Evolutionary conservation across 2,113 vertebrate genomes (phyloP), one percentile per base, ranked within the genome.

Genomic region (Charadrius vociferus): DNA sequence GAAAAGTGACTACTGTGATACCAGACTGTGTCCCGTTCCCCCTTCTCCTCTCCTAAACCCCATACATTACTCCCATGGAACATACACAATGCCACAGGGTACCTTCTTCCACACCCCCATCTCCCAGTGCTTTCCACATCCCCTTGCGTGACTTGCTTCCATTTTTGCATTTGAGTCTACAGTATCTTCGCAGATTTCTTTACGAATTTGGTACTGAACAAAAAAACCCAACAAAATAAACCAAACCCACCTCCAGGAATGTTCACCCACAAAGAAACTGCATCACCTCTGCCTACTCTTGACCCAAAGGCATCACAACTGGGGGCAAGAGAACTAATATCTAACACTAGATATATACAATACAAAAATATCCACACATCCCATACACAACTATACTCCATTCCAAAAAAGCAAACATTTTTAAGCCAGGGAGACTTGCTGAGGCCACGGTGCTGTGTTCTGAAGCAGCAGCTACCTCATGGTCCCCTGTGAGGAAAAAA

Each of bases 321-420:
- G 3, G 34, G 39, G 67, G 8, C 55, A 62, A 37, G 12, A 70
- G 53, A 72, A 34, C 30, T 12, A 26, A 22, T 10, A 73, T 4
- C 66, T 6, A 45, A 26, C 62, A 14, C 39, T 4, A 39, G 30
- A 21, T 3, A 26, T 2, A 12, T 19, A 26, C n/a, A 19, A 9
- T 0, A 23, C 22, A 32, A 43, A 41, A 52, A 36, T 1, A 27
- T 5, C 36, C 59, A 4, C 34, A 3, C 17, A 8, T 10, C 34
- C 74, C 37, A 27, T 6, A 36, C 26, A 17, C 39, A 53, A 20
- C 19, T 12, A 4, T 3, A 5, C 1, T 30, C 36, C 37, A 8
- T 1, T 29, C 21, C 50, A 16, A n/a, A 52, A 36, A 17, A 58
- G 36, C 29, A 22, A 5, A 5, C 7, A 0, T 1, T 22, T 41